Evolutionary conservation across 2,113 vertebrate species (phyloP), one percentile per base, ranked within the genome.

Genomic region (Microtus richardsoni): DNA sequence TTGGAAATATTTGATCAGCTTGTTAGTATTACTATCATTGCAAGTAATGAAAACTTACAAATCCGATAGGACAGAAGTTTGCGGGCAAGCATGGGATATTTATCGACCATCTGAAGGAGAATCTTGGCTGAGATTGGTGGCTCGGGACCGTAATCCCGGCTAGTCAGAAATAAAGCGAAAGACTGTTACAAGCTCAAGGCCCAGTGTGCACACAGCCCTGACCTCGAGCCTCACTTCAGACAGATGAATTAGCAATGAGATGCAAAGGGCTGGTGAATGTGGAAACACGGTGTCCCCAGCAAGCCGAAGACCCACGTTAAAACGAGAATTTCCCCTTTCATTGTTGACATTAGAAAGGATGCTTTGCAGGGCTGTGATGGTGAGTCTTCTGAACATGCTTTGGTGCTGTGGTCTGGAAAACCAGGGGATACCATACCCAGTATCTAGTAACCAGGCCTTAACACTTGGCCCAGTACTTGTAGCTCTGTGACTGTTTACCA

Each of bases 371-470:
- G 33, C 58, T 92, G 2, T 73, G n/a, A 44, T 58, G 24, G 16
- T 60, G 26, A 13, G 5, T 73, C 58, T 70, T 58, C 36, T 17
- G 60, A 92, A 66, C 78, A 26, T 41, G 60, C 75, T 86, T 73
- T 47, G 14, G 17, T 87, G 19, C 13, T 60, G 9, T 68, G 49
- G 39, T 89, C 91, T 78, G 12, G 95, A 95, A 95, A 94, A 17
- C 70, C 71, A 36, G 41, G 80, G 75, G 26, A 71, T 41, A 80
- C 28, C 58, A 4, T 75, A 54, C 9, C 1, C 7, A 47, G 47
- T 47, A 44, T 71, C 26, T 86, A 85, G 3, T 49, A 6, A 70
- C 22, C 75, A 64, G 64, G 2, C 75, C 33, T 6, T 44, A 60
- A 71, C 3, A 3, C 87, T 74, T 95, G 68, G 52, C 24, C 11